Base-by-base conservation (phyloP, 37 sponge, comb jelly and placozoan species). In the Chondrilla cf. caribensis region DNA sequence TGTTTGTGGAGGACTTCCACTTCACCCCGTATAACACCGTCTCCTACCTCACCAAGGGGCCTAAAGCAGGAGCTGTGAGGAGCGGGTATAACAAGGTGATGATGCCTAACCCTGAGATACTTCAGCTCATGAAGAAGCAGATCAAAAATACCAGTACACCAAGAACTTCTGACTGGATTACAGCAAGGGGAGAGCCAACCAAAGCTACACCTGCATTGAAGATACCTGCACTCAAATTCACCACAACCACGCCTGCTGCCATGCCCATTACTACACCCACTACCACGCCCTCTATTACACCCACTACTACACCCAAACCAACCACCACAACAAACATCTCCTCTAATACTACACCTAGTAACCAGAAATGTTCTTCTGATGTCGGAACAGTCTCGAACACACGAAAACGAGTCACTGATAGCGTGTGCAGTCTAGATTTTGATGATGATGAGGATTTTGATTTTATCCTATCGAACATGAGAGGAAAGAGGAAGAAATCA, bases 1-100 rank as follows among this genome's bases (percentile, higher is more conserved):
- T 95, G 0, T 65, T 97, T 39, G 82, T 88, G 32, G 98, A 97
- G 67, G 90, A 95, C 11, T 95, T 92, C 72, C 96, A 97, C 80
- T 95, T 87, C 84, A 95, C 96, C n/a, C 84, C 96, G 0, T 95
- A 95, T 76, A 60, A 44, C 22, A 95, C 96, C 19, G 89, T 90
- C 51, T 82, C 94, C 55, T 95, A 95, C 44, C 78, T 95, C 18
- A 68, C 33, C 6, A 76, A 60, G 0, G 94, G 91, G 18, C 41
- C 76, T 36, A 87, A 76, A 25, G 91, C 94, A 2, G 47, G 22
- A 17, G 39, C 70, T 11, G 81, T 91, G 44, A 81, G 62, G 80
- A 79, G 41, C 18, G 89, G 87, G 33, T 14, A 15, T n/a, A 39
- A 24, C 25, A 43, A n/a, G 24, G 76, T 73, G 22, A 39, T 22